Conservation (phyloP, 2,113 vertebrate genomes). For the Heterotilapia buettikoferi region DNA sequence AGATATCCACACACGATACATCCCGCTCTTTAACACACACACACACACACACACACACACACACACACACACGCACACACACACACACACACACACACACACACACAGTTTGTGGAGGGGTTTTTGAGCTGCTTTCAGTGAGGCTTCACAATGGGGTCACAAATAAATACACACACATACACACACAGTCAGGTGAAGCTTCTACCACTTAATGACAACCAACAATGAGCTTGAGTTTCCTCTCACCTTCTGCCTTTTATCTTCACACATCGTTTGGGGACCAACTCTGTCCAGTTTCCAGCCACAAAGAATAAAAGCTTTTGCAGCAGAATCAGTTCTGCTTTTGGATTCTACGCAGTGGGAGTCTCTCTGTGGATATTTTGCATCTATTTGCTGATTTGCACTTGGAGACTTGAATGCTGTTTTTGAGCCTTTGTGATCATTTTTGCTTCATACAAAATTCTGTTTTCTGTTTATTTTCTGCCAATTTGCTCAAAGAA, state of each 20-base stretch:
- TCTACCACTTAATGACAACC: neutral
- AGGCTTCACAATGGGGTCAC: slow-evolving; percentile 4
- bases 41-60: neutral
- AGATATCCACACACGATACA: too few species aligned
- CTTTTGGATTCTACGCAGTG: neutral
- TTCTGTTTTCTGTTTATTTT: neutral
- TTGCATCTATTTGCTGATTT: neutral
- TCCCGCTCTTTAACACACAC: too few species aligned
- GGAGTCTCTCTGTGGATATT: neutral
- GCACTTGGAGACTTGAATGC: neutral
- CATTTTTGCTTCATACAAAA: neutral
- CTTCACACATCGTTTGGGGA: neutral
- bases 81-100: slow-evolving; percentile 4
- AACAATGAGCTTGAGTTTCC: neutral
- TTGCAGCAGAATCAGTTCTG: neutral
- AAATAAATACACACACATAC: neutral
- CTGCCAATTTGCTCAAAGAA: neutral
- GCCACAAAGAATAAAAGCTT: neutral
- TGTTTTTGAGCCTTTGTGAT: neutral
- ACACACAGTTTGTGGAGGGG: neutral
- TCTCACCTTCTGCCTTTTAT: neutral
- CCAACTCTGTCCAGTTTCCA: neutral
- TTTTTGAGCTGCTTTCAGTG: neutral
- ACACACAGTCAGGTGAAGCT: neutral
- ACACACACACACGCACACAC: neutral